A percentile compares a stretch with the other conserved stretches of the same genome.
Evolutionary conservation across 2,797 vertebrate species (phyloP).

Genomic region (Pogoniulus pusillus): DNA sequence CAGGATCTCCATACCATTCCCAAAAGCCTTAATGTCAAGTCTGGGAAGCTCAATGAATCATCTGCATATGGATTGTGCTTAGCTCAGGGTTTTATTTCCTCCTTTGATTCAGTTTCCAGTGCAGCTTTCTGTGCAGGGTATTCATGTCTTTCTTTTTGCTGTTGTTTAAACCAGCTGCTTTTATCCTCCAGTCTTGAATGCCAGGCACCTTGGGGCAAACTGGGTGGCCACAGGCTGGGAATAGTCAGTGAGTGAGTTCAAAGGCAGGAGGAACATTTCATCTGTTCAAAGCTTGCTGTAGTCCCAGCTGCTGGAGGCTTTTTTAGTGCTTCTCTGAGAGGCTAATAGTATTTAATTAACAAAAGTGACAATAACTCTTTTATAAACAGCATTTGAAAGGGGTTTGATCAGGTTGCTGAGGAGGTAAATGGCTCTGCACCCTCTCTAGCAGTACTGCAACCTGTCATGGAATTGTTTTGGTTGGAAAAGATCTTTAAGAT

Average conservation of each 20-base stretch:
- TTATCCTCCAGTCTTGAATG: conserved; percentile 26
- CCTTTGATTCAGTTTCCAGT: conserved; percentile 27
- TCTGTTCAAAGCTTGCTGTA: conserved; percentile 10
- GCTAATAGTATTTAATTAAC: neutral
- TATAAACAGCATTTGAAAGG: neutral
- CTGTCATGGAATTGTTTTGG: too few species aligned
- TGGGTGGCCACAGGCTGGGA: conserved; percentile 51
- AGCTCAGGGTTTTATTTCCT: conserved; percentile 47
- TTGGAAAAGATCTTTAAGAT: too few species aligned
- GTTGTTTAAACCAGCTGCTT: neutral
- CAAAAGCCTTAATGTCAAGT: neutral
- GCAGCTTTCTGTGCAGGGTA: neutral
- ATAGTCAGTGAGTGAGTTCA: neutral
- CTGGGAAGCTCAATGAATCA: conserved; percentile 7
- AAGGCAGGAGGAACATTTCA: conserved; percentile 29
- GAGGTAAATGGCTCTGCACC: too few species aligned
- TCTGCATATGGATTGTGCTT: conserved; percentile 21
- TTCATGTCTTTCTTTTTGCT: neutral
- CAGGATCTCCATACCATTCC: neutral
- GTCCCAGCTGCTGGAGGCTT: neutral
- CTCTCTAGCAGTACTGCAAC: too few species aligned
- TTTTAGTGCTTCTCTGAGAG: neutral
- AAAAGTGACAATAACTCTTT: neutral
- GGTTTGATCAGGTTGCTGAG: neutral
- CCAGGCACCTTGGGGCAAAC: conserved; percentile 19